Evolutionary conservation across 2,797 vertebrate genomes (phyloP), one percentile per base, ranked within the genome.

Genomic region (Spinus pinus): DNA sequence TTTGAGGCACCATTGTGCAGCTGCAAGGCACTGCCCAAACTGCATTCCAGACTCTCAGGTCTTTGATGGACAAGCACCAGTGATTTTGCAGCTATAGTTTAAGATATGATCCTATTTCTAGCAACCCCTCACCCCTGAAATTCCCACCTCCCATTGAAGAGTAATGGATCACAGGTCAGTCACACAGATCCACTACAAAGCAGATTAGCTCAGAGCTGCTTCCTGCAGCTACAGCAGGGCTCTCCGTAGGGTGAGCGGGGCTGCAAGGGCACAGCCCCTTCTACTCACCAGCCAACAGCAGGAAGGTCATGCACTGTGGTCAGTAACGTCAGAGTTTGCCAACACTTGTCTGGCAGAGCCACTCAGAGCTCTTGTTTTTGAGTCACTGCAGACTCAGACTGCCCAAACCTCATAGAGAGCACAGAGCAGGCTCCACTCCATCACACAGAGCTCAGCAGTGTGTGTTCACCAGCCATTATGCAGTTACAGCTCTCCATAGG

Each of bases 401-500:
- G 87, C 20, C 64, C 89, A 58, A 53, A 87, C 24, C 47, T 75
- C 70, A 31, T 0, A 10, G 42, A 77, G 27, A 33, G 28, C 69
- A 47, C 23, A 31, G 66, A 66, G 89, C 37, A 61, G 46, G 24
- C 73, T 84, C 66, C 16, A 41, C 53, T 72, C 50, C 66, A 30
- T 33, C 51, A 67, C 35, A 41, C 58, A 42, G 23, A 50, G 51
- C 85, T 72, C 67, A 42, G 72, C 47, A 31, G 31, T 4, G 27
- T 0, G 0, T 4, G 24, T 2, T 25, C 19, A 2, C 41, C 78
- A 65, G 5, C 47, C 56, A 42, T 4, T 17, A 13, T 0, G 0
- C 5, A 17, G 28, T 35, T 39, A 50, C 22, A 77, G 9, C 28
- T 67, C 25, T n/a, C 37, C 33, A 16, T 0, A 19, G 49, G 20